A percentile compares a stretch with the other conserved stretches of the same genome.
Evolutionary conservation across 2,797 vertebrate species (phyloP).

Genomic region (Steatocranus sp.): DNA sequence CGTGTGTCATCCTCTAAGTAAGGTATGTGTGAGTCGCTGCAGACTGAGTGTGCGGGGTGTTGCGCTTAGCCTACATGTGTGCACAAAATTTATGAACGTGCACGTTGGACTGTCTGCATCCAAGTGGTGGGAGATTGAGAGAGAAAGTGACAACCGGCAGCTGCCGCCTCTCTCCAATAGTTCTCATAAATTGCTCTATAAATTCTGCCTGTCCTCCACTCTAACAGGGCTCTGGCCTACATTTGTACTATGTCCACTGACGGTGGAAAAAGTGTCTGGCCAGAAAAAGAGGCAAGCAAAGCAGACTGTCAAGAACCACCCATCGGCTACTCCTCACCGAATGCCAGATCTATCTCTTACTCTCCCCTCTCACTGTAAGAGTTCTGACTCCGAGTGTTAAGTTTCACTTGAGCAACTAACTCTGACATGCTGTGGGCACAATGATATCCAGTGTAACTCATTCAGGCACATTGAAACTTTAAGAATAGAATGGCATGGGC

Average conservation of each 20-base stretch:
- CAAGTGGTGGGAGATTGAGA: conserved; percentile 26
- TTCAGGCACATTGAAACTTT: background rate
- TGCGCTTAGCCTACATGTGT: background rate
- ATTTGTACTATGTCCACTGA: conserved; percentile 9
- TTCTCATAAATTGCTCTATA: conserved; percentile 35
- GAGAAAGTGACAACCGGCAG: conserved; percentile 23
- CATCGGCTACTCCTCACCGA: background rate
- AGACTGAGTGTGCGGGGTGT: background rate
- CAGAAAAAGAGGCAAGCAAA: background rate
- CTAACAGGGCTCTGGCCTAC: background rate
- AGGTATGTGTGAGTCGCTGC: background rate
- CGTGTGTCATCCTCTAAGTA: conserved; percentile 11
- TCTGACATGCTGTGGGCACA: background rate
- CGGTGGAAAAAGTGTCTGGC: background rate
- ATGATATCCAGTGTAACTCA: background rate
- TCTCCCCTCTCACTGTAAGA: background rate
- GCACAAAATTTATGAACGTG: conserved; percentile 27
- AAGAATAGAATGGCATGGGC: background rate
- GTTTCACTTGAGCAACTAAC: background rate
- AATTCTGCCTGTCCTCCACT: conserved; percentile 16
- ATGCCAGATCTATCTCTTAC: background rate
- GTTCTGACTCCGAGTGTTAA: background rate
- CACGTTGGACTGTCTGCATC: background rate
- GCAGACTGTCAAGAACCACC: background rate
- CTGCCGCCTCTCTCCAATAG: conserved; percentile 13